A percentile compares a stretch with the other conserved stretches of the same genome.
These are phyloP conservation scores for Oxystoma pomonae DNA, from an alignment of 2,888 invertebrate species.

Conservation along the genomic window DNA sequence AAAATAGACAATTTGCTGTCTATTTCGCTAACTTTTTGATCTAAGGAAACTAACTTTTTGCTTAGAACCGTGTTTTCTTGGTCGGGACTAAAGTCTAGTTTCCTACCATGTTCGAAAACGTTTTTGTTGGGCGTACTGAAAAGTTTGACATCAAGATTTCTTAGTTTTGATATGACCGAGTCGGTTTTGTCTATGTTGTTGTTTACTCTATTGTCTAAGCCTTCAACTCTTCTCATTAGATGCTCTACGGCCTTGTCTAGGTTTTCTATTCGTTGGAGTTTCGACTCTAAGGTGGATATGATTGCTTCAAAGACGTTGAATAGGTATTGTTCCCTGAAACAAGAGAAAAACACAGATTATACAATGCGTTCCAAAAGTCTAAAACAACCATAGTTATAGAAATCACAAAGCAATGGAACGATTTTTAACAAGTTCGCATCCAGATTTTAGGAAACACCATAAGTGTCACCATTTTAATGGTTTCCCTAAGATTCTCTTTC, in stretches of 20 bases:
- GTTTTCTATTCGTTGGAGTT: conserved; percentile 82
- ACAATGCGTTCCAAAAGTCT: too few relatives aligned
- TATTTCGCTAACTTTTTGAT: conserved; percentile 81
- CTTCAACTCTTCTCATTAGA: conserved; percentile 79
- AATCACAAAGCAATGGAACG: too few relatives aligned
- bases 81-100: conserved; percentile 24
- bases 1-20: conserved; percentile 73
- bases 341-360: too few relatives aligned
- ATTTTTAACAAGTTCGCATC: too few relatives aligned
- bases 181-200: conserved; percentile 84
- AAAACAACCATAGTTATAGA: too few relatives aligned
- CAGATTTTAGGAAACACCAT: too few relatives aligned
- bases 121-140: conserved; percentile 51
- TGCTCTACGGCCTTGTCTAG: conserved; percentile 85
- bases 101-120: conserved; percentile 23
- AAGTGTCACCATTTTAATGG: too few relatives aligned
- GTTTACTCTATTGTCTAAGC: conserved; percentile 73
- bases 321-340: conserved; percentile 83
- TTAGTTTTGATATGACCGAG: conserved; percentile 72
- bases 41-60: conserved; percentile 65
- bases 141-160: conserved; percentile 70
- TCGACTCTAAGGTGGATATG: conserved; percentile 82
- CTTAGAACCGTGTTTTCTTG: conserved; percentile 53
- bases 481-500: too few relatives aligned
- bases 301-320: conserved; percentile 88